Percentiles rank a stretch among this genome's conserved stretches.
Evolutionary conservation across 2,888 invertebrate genomes (phyloP).

Genomic region (Cordilura impudica): DNA sequence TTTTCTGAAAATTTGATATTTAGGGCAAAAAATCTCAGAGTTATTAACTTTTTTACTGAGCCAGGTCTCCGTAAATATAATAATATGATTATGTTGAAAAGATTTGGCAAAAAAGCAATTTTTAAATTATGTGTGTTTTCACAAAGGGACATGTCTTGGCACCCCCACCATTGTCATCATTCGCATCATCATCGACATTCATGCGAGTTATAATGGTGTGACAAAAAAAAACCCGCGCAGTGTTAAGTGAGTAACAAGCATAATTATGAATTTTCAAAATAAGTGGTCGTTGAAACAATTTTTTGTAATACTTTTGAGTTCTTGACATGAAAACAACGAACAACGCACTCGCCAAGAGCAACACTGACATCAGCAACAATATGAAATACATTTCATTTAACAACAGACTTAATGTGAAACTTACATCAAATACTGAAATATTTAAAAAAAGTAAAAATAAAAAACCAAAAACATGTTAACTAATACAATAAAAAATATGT

Average conservation of each 20-base stretch:
- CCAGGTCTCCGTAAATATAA: too few species aligned
- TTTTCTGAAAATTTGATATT: too few species aligned
- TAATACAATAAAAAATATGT: neutral
- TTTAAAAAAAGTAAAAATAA: neutral
- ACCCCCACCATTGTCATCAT: too few species aligned
- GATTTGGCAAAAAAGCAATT: too few species aligned
- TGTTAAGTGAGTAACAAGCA: conserved; percentile 37
- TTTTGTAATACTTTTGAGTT: conserved; percentile 50
- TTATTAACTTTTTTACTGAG: too few species aligned
- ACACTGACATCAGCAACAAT: conserved; percentile 8
- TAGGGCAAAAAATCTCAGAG: too few species aligned
- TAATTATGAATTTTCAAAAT: conserved; percentile 52
- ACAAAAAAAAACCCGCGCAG: too few species aligned
- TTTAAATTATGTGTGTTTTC: too few species aligned
- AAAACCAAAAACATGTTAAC: neutral
- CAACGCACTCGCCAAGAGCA: conserved; percentile 3
- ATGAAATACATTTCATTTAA: conserved; percentile 3
- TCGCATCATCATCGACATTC: conserved; percentile 7
- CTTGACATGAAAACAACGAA: conserved; percentile 55
- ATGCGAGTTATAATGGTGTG: too few species aligned
- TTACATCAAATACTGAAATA: neutral
- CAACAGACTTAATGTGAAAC: neutral
- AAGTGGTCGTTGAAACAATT: conserved; percentile 57
- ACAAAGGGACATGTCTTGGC: too few species aligned
- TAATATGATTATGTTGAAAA: too few species aligned